Conservation (phyloP, 2,888 invertebrate species). For the Stenichneumon culpator region DNA sequence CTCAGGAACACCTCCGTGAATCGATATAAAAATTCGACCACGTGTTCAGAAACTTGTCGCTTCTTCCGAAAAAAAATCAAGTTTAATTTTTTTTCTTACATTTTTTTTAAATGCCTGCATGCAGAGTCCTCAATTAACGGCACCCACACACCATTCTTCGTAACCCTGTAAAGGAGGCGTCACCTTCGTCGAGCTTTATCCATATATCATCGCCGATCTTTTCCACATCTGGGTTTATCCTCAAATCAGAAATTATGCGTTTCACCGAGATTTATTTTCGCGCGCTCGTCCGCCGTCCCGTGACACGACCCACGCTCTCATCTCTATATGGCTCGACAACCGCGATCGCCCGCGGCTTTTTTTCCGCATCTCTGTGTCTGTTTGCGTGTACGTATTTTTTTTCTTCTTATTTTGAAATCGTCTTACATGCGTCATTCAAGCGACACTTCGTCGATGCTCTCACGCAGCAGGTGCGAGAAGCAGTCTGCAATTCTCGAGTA, state of each 20-base stretch:
- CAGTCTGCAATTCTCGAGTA: constrained; percentile 30
- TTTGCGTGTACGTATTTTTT: constrained; percentile 18
- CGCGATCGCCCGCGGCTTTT: constrained; percentile 52
- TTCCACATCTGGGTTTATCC: constrained; percentile 49
- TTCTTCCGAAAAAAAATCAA: background rate
- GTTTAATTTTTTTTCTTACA: background rate
- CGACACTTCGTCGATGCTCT: constrained; percentile 59
- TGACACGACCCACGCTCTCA: constrained; percentile 59
- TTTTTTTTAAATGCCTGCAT: background rate
- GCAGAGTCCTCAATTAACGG: constrained; percentile 41
- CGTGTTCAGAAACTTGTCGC: no score
- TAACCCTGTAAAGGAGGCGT: constrained; percentile 41
- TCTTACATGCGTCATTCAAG: constrained; percentile 47
- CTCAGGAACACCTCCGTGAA: no score
- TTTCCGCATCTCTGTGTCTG: constrained; percentile 39
- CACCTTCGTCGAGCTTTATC: constrained; percentile 44
- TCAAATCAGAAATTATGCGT: constrained; percentile 54
- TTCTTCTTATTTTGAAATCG: constrained; percentile 50
- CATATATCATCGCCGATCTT: constrained; percentile 8
- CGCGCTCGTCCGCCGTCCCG: constrained; percentile 19
- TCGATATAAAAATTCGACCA: no score
- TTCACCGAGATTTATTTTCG: constrained; percentile 21
- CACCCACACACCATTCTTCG: constrained; percentile 48
- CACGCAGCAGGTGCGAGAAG: constrained; percentile 52
- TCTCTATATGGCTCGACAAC: constrained; percentile 64